phyloP scores from a whole-genome alignment of 2,113 vertebrate genomes.

The Pterocles burchelli region DNA sequence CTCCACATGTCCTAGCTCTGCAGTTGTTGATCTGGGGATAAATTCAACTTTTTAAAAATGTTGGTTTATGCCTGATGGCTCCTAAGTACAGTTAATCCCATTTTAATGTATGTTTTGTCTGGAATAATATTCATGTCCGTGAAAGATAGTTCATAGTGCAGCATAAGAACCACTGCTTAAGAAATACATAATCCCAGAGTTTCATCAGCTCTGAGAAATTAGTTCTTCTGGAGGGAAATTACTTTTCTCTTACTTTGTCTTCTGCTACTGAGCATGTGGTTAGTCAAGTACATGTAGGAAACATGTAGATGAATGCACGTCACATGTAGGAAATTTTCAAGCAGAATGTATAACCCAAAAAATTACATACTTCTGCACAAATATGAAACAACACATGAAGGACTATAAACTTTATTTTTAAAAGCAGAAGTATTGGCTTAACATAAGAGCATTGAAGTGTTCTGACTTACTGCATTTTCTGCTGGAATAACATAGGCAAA shows the following conservation, averaged over 20 bases:
- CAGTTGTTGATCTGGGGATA: not conserved
- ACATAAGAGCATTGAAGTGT: not conserved
- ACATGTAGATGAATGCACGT: not conserved
- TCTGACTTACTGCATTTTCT: not conserved
- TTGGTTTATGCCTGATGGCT: not conserved
- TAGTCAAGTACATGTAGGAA: not conserved
- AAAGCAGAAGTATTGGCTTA: not conserved
- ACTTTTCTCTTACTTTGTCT: not conserved
- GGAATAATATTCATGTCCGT: not conserved
- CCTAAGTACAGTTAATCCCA: not conserved
- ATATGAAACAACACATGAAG: not conserved
- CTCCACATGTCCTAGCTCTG: not conserved
- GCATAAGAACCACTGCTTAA: not conserved
- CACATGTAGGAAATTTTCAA: not conserved
- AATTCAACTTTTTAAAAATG: not conserved
- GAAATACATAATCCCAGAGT: not conserved
- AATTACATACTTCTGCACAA: not conserved
- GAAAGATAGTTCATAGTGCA: not conserved
- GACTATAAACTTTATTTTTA: not conserved
- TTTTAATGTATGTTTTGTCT: not conserved
- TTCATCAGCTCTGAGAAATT: not conserved
- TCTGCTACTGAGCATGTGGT: not conserved
- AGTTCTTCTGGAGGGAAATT: not conserved
- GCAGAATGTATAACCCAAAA: not conserved
- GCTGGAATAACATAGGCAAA: not conserved